phyloP scores from a whole-genome alignment of 1,140 invertebrate genomes.

The Notospermus geniculatus region DNA sequence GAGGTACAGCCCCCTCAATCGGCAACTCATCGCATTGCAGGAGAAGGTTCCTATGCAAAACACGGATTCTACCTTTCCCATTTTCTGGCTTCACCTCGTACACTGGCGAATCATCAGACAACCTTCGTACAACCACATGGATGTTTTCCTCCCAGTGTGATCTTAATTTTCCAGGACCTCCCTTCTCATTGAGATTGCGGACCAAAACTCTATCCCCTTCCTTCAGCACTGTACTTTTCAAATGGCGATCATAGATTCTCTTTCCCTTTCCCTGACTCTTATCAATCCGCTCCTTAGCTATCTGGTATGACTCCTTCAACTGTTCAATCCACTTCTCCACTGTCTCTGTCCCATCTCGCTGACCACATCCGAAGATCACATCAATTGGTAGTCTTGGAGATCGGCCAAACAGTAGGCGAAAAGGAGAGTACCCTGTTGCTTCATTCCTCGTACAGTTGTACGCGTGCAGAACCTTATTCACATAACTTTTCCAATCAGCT shows the following conservation, averaged over 20 bases:
- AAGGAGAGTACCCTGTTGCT: no score
- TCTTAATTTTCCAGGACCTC: constrained; percentile 27
- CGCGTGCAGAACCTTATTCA: no score
- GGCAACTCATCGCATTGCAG: constrained; percentile 15
- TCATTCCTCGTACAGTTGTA: no score
- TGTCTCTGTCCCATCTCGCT: no score
- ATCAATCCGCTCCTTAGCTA: neutral
- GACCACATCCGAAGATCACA: no score
- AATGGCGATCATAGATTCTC: constrained; percentile 7
- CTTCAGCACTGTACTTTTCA: constrained; percentile 4
- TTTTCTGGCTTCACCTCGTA: constrained; percentile 20
- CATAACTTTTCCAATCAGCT: no score
- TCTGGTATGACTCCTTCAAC: constrained; percentile 7
- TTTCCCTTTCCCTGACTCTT: neutral
- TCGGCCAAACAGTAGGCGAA: no score
- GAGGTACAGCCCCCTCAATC: no score
- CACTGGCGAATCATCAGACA: constrained; percentile 21
- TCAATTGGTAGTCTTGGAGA: no score
- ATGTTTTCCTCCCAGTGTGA: constrained; percentile 22
- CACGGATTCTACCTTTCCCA: neutral
- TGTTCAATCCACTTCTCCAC: constrained; percentile 13
- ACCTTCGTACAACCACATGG: constrained; percentile 11
- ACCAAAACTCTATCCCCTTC: constrained; percentile 27
- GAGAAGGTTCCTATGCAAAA: constrained; percentile 15
- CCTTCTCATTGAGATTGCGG: constrained; percentile 23